Evolutionary conservation across 2,888 invertebrate species (phyloP).

Genomic region (Drosophila limbata): DNA sequence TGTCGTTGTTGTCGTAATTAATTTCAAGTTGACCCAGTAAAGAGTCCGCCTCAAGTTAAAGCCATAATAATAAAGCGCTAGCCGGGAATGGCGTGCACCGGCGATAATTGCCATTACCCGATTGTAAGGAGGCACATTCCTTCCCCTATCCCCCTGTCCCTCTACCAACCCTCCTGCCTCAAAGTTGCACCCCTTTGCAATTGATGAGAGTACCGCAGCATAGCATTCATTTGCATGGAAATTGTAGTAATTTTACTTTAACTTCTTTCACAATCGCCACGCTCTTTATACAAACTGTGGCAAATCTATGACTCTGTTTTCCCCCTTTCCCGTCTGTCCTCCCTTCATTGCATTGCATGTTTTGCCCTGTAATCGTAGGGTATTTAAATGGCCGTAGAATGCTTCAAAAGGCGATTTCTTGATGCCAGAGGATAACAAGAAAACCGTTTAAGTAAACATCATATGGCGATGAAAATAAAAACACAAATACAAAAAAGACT

Average conservation of each 20-base stretch:
- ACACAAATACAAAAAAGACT: background rate
- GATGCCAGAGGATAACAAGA: background rate
- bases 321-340: background rate
- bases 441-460: constrained; percentile 13
- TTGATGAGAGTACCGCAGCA: constrained; percentile 32
- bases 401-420: constrained; percentile 3
- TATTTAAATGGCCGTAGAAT: constrained; percentile 7
- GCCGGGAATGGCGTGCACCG: constrained; percentile 64
- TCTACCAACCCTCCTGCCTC: too few species aligned
- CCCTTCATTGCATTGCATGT: background rate
- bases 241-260: constrained; percentile 22
- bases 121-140: background rate
- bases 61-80: constrained; percentile 61
- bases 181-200: background rate
- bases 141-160: too few species aligned
- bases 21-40: constrained; percentile 77
- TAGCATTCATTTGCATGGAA: constrained; percentile 69
- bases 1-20: constrained; percentile 53
- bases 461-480: background rate
- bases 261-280: background rate
- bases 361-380: constrained; percentile 6
- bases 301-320: constrained; percentile 22
- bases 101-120: constrained; percentile 73
- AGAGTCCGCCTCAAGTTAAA: constrained; percentile 56
- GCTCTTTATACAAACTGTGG: constrained; percentile 30